phyloP scores from a whole-genome alignment of 2,113 vertebrate species.

The Pterocles gutturalis region DNA sequence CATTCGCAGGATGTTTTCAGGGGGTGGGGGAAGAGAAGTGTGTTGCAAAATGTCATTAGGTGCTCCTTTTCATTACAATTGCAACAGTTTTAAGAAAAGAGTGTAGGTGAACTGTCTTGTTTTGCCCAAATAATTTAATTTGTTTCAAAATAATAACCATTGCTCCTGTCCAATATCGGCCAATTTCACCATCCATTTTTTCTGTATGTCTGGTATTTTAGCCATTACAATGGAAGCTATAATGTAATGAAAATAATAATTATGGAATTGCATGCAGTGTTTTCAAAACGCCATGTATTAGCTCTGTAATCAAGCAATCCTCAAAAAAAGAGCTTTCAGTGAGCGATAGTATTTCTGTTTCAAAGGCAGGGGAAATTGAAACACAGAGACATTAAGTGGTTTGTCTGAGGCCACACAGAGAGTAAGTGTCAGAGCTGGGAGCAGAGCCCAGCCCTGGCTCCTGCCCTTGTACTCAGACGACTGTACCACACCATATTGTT shows the following conservation, averaged over 20 bases:
- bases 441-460: slow-evolving; percentile 61
- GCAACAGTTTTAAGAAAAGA: not conserved
- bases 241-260: slow-evolving; percentile 30
- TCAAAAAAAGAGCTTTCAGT: not conserved
- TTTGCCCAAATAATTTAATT: not conserved
- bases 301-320: slow-evolving; percentile 41
- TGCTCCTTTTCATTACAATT: not conserved
- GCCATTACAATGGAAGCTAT: not conserved
- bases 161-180: not conserved
- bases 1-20: not conserved
- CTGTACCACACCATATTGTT: slow-evolving; percentile 42
- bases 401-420: slow-evolving; percentile 70
- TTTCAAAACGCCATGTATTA: not conserved
- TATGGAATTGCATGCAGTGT: not conserved
- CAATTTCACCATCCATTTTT: slow-evolving; percentile 1
- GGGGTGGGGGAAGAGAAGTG: not conserved
- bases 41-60: not conserved
- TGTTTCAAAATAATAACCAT: not conserved
- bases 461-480: not conserved
- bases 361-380: slow-evolving; percentile 54
- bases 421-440: slow-evolving; percentile 66
- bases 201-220: not conserved
- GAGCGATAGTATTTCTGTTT: slow-evolving; percentile 43
- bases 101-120: not conserved
- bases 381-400: slow-evolving; percentile 37